phyloP scores from a whole-genome alignment of 2,888 invertebrate species.

The Neria commutata region DNA sequence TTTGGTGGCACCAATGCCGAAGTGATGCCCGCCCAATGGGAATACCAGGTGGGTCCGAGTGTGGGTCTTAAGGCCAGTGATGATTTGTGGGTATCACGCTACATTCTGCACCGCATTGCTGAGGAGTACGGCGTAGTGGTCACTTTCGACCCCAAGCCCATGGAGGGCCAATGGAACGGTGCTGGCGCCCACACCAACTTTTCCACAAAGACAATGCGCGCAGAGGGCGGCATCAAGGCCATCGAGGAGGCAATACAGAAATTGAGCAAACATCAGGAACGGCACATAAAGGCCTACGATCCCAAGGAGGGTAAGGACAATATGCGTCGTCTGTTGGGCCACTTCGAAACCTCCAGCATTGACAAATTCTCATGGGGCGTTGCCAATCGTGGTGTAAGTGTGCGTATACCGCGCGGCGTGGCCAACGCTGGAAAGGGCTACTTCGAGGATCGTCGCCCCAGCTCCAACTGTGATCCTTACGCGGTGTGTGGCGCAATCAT shows the following conservation, averaged over 20 bases:
- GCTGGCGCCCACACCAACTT: conserved; percentile 94
- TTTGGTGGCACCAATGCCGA: conserved; percentile 82
- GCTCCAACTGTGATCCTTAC: conserved; percentile 77
- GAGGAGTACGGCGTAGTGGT: conserved; percentile 69
- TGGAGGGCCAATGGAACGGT: conserved; percentile 86
- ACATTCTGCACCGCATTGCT: conserved; percentile 66
- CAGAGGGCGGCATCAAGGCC: conserved; percentile 70
- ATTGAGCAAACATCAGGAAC: conserved; percentile 72
- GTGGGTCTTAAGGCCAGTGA: conserved; percentile 68
- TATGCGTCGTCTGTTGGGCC: conserved; percentile 75
- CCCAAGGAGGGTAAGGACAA: conserved; percentile 80
- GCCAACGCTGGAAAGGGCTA: conserved; percentile 76
- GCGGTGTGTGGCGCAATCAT: conserved; percentile 70
- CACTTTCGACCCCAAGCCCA: conserved; percentile 68
- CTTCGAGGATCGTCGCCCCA: conserved; percentile 78
- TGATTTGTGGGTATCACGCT: conserved; percentile 69
- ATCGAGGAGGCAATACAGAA: conserved; percentile 79
- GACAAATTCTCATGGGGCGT: conserved; percentile 73
- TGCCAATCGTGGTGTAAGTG: conserved; percentile 71
- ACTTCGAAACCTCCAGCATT: conserved; percentile 74
- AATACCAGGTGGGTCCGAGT: conserved; percentile 70
- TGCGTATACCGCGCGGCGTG: conserved; percentile 75
- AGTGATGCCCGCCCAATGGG: conserved; percentile 83
- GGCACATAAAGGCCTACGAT: conserved; percentile 81
- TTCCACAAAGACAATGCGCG: conserved; percentile 84